Conservation (phyloP, 2,888 invertebrate species). For the Acronicta leporina region DNA sequence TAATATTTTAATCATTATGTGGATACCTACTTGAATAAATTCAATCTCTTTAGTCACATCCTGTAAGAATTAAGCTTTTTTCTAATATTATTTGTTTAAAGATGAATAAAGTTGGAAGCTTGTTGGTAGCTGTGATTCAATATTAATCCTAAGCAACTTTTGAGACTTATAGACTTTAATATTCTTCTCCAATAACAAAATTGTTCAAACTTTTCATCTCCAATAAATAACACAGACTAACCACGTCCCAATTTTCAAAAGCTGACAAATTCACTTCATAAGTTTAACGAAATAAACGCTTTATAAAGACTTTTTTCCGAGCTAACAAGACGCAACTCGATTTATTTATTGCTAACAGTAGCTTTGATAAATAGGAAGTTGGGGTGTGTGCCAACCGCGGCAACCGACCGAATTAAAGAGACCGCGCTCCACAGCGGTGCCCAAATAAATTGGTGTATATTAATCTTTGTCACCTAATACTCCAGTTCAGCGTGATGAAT, state of each 20-base stretch:
- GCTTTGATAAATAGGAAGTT: slow-evolving; percentile 55
- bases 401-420: slow-evolving; percentile 57
- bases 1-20: too few species aligned
- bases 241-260: slow-evolving; percentile 32
- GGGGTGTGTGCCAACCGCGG: slow-evolving; percentile 44
- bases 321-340: slow-evolving; percentile 54
- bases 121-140: too few species aligned
- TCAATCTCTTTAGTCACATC: too few species aligned
- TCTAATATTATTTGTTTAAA: too few species aligned
- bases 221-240: slow-evolving; percentile 33
- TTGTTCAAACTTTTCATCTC: slow-evolving; percentile 20
- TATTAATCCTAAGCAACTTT: too few species aligned
- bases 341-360: slow-evolving; percentile 53
- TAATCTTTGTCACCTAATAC: slow-evolving; percentile 82
- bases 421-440: slow-evolving; percentile 51
- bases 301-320: slow-evolving; percentile 47
- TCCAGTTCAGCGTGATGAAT: slow-evolving; percentile 74
- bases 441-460: slow-evolving; percentile 75
- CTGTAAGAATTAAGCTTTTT: too few species aligned
- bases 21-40: too few species aligned
- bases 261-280: slow-evolving; percentile 38
- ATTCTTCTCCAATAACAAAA: slow-evolving; percentile 10
- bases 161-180: background rate
- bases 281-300: slow-evolving; percentile 52
- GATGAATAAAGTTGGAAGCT: too few species aligned